phyloP scores from a whole-genome alignment of 2,888 invertebrate species.

The Platycheirus rosarum region DNA sequence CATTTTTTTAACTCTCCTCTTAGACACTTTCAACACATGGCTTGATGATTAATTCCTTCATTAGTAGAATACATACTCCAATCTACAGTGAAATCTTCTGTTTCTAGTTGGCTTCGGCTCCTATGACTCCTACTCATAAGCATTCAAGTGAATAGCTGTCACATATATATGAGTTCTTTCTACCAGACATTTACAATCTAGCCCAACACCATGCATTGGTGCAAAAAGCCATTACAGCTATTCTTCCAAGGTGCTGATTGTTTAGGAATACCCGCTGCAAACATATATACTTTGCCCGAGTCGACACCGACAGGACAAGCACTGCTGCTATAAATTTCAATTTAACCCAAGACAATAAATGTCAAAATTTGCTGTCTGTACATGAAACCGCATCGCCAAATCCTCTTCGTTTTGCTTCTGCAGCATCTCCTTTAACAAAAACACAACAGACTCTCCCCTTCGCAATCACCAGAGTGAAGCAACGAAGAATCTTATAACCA shows the following conservation, averaged over 20 bases:
- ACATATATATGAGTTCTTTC: slow-evolving; percentile 43
- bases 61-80: too few species aligned
- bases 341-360: slow-evolving; percentile 72
- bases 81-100: too few species aligned
- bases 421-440: slow-evolving; percentile 1
- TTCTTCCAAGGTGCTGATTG: slow-evolving; percentile 33
- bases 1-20: too few species aligned
- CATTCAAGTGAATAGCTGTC: slow-evolving; percentile 41
- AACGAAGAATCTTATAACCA: not conserved
- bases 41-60: too few species aligned
- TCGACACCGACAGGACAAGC: slow-evolving; percentile 32
- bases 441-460: slow-evolving; percentile 23
- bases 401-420: not conserved
- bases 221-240: slow-evolving; percentile 35
- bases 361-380: slow-evolving; percentile 71
- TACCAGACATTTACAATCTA: slow-evolving; percentile 42
- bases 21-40: too few species aligned
- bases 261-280: slow-evolving; percentile 9
- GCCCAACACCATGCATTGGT: slow-evolving; percentile 43
- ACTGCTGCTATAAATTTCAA: slow-evolving; percentile 68
- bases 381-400: slow-evolving; percentile 57
- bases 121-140: slow-evolving; percentile 1
- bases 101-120: too few species aligned
- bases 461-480: not conserved
- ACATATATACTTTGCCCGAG: not conserved